Base-by-base conservation (phyloP, 2,797 vertebrate species). In the Microcaecilia unicolor region DNA sequence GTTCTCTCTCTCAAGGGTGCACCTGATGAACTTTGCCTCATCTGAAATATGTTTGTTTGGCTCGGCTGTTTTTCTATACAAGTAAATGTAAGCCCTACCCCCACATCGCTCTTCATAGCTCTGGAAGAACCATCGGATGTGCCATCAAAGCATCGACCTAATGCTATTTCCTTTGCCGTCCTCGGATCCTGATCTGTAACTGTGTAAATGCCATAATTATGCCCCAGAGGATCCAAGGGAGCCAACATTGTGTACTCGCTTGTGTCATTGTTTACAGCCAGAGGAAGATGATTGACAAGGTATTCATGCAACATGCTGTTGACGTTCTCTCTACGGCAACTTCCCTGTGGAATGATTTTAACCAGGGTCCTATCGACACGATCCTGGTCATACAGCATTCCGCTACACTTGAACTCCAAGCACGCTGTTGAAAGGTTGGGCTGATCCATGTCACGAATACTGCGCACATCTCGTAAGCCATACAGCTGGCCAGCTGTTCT, bases 191-290 rank as follows among this genome's bases (percentile, higher is more conserved):
- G 96, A 58, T 99, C 94, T 0, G 96, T 98, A 42, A 99, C 95
- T 0, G 96, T 99, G 41, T 99, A 99, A 69, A 99, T 99, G 12
- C 96, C 94, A 0, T 99, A 99, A 70, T 99, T 99, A 54, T 99
- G 96, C 11, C 96, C 96, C 17, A 99, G 78, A 0, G 96, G 92
- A 34, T 99, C 96, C 0, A 99, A 83, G 11, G 96, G 96, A 1
- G 92, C 96, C 27, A 98, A 72, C 96, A 99, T 99, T 2, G 91
- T 98, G 55, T 99, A 99, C 62, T 93, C 89, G 0, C 87, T 95
- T 48, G 91, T 96, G 67, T 99, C 86, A 0, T 99, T 99, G 72
- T 99, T 99, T 15, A 98, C 93, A 0, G 89, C 90, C 30, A 98
- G 67, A 4, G 96, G 96, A 26, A 95, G 82, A 41, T 99, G 93